Evolutionary conservation across 2,797 vertebrate genomes (phyloP).

Genomic region (Enteromius anoplus): DNA sequence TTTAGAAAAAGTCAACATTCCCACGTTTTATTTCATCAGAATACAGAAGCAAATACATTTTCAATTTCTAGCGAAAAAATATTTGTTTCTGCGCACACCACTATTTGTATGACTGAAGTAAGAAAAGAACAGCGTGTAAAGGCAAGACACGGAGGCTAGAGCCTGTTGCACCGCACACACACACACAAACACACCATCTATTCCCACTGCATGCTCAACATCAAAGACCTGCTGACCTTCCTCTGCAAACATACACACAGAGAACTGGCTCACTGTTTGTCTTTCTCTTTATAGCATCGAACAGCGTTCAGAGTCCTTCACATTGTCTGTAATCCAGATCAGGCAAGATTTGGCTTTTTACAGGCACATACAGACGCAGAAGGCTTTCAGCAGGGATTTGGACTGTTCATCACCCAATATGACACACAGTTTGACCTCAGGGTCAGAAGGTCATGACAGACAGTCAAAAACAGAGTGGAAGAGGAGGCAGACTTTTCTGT

Average conservation of each 20-base stretch:
- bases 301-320: constrained; percentile 4
- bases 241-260: constrained; percentile 37
- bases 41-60: not conserved
- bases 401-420: constrained; percentile 12
- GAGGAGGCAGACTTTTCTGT: constrained; percentile 2
- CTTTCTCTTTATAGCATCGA: constrained; percentile 7
- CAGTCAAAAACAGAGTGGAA: constrained; percentile 29
- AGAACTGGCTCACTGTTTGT: constrained; percentile 13
- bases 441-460: constrained; percentile 39
- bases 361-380: constrained; percentile 29
- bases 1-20: not conserved
- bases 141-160: constrained; percentile 53
- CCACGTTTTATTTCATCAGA: not conserved
- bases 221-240: constrained; percentile 50
- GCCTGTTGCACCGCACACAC: constrained; percentile 21
- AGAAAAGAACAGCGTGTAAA: constrained; percentile 37
- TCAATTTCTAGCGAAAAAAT: not conserved
- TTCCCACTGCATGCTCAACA: constrained; percentile 52
- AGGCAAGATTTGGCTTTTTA: constrained; percentile 2
- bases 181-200: constrained; percentile 47
- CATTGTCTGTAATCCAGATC: not conserved
- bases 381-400: not conserved
- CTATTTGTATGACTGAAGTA: not conserved
- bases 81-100: not conserved
- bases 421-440: constrained; percentile 48